These are phyloP conservation scores for Buathra laborator DNA, from an alignment of 2,888 invertebrate species.

Conservation along the genomic window DNA sequence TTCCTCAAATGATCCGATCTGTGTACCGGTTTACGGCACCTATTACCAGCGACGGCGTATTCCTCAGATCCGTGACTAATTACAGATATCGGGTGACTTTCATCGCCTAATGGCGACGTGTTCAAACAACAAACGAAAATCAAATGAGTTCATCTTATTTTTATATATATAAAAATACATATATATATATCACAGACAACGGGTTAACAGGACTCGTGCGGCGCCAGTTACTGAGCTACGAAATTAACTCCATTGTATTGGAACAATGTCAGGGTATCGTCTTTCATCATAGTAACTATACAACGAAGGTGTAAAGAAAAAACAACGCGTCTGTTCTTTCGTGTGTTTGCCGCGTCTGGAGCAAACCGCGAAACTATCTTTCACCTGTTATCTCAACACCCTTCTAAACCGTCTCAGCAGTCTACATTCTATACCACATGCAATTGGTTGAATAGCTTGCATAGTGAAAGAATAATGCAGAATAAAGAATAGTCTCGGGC, in stretches of 20 bases:
- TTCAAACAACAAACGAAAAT: no score
- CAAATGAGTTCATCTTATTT: no score
- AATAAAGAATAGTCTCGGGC: neutral
- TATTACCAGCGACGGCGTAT: neutral
- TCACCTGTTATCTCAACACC: slow-evolving; percentile 49
- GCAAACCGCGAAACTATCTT: slow-evolving; percentile 48
- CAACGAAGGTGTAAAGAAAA: neutral
- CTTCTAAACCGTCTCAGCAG: slow-evolving; percentile 8
- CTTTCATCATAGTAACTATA: neutral
- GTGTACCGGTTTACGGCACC: neutral
- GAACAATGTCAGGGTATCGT: neutral
- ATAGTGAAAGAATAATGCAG: neutral
- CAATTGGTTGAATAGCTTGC: slow-evolving; percentile 12
- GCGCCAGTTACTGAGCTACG: neutral
- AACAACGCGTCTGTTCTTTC: slow-evolving; percentile 1
- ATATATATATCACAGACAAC: neutral
- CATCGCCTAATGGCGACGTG: neutral
- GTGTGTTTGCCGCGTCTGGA: slow-evolving; percentile 35
- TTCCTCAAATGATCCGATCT: neutral
- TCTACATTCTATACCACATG: slow-evolving; percentile 6
- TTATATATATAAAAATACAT: no score
- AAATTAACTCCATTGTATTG: neutral
- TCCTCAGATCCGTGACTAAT: neutral
- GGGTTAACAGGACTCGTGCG: neutral
- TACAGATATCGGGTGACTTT: neutral